Conservation (phyloP, 2,888 invertebrate species). For the Biston stratarius region DNA sequence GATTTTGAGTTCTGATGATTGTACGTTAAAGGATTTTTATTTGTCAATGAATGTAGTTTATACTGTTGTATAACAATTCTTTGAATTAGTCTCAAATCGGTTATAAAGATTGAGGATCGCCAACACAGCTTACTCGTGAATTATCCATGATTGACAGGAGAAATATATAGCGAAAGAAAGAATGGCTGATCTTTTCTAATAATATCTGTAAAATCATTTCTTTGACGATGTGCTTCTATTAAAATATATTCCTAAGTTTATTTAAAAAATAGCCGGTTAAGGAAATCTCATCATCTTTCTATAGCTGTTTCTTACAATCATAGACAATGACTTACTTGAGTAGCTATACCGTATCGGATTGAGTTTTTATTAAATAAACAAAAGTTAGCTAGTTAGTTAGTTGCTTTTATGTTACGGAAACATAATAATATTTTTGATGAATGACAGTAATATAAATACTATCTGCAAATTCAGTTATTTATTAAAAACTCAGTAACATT, state of each 20-base stretch:
- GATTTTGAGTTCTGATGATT: slow-evolving; percentile 8
- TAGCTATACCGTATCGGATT: slow-evolving; percentile 37
- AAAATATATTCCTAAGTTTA: neutral
- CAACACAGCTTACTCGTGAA: slow-evolving; percentile 43
- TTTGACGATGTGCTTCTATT: neutral
- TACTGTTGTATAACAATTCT: neutral
- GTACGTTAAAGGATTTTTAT: slow-evolving; percentile 5
- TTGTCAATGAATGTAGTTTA: slow-evolving; percentile 6
- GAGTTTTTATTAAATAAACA: slow-evolving; percentile 38
- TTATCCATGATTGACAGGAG: slow-evolving; percentile 51
- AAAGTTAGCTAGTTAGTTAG: too few relatives aligned
- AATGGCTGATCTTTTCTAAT: slow-evolving; percentile 1
- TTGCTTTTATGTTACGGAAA: too few relatives aligned
- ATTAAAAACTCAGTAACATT: slow-evolving; percentile 41
- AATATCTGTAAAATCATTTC: slow-evolving; percentile 14
- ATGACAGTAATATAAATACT: slow-evolving; percentile 7
- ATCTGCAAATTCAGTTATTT: slow-evolving; percentile 33
- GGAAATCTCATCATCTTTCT: slow-evolving; percentile 16
- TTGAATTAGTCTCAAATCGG: slow-evolving; percentile 30
- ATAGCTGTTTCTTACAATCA: slow-evolving; percentile 42
- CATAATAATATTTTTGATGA: neutral
- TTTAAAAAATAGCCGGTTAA: slow-evolving; percentile 7
- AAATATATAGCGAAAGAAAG: slow-evolving; percentile 26
- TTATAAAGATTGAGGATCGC: slow-evolving; percentile 34
- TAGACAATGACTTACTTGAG: slow-evolving; percentile 45